These are phyloP conservation scores for Sebastes oblongus DNA, from an alignment of 2,797 vertebrate species.

Conservation along the genomic window DNA sequence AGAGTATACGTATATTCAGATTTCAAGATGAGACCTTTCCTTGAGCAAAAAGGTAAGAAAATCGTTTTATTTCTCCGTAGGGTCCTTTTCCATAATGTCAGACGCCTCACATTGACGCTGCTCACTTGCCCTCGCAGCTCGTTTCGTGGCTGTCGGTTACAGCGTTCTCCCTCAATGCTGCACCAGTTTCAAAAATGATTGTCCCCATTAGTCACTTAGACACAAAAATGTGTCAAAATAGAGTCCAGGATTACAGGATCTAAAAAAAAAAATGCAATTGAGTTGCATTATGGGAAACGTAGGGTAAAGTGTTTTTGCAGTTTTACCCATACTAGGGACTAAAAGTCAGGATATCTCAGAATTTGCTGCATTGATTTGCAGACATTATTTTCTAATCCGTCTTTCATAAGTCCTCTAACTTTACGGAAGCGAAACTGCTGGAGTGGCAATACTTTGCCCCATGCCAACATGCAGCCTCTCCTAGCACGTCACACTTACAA, in stretches of 20 bases:
- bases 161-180: too few species aligned
- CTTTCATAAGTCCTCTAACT: slow-evolving; percentile 19
- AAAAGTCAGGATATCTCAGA: not conserved
- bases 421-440: slow-evolving; percentile 5
- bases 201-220: too few species aligned
- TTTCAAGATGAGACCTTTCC: too few species aligned
- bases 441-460: not conserved
- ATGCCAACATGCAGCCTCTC: slow-evolving; percentile 6
- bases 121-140: too few species aligned
- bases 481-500: slow-evolving; percentile 7
- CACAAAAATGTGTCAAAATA: too few species aligned
- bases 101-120: too few species aligned
- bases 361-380: not conserved
- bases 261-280: not conserved
- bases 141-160: too few species aligned
- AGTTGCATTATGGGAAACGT: not conserved
- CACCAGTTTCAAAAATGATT: too few species aligned
- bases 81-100: too few species aligned
- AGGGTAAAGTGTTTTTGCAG: not conserved
- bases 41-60: too few species aligned
- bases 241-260: not conserved
- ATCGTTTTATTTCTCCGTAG: too few species aligned
- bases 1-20: too few species aligned
- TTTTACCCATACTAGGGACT: not conserved
- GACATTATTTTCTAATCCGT: not conserved